Conservation (phyloP, 2,113 vertebrate species). For the Scalopus aquaticus region DNA sequence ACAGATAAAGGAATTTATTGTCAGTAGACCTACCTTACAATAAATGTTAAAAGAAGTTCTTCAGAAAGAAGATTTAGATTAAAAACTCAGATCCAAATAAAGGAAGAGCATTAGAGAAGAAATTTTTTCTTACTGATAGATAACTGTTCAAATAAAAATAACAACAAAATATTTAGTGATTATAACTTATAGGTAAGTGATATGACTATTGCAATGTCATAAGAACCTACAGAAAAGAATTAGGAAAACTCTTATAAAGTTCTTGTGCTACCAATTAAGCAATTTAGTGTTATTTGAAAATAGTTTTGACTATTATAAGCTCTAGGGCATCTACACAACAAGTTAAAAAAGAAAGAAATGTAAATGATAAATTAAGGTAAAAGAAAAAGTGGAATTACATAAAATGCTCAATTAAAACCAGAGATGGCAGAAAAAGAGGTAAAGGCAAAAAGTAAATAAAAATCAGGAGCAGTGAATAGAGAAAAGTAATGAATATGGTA, state of each 20-base stretch:
- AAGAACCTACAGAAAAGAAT: neutral
- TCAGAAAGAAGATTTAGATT: neutral
- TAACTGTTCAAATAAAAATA: neutral
- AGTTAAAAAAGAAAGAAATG: neutral
- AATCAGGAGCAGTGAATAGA: neutral
- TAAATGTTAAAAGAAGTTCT: neutral
- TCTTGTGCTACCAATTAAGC: neutral
- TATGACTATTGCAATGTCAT: neutral
- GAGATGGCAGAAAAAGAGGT: neutral
- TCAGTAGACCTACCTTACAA: neutral
- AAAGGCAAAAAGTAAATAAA: neutral
- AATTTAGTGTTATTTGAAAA: neutral
- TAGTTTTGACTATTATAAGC: neutral
- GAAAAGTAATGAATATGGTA: neutral
- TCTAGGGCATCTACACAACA: neutral
- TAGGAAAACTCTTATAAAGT: neutral
- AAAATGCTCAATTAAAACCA: neutral
- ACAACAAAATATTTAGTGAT: neutral
- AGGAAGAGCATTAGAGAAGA: neutral
- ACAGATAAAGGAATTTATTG: neutral
- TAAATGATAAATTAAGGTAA: neutral
- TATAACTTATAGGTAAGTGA: neutral
- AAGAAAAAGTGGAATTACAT: neutral
- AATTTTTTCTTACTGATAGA: neutral
- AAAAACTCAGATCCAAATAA: neutral